Conservation (phyloP, 2,797 vertebrate genomes). For the Garrulus glandarius region DNA sequence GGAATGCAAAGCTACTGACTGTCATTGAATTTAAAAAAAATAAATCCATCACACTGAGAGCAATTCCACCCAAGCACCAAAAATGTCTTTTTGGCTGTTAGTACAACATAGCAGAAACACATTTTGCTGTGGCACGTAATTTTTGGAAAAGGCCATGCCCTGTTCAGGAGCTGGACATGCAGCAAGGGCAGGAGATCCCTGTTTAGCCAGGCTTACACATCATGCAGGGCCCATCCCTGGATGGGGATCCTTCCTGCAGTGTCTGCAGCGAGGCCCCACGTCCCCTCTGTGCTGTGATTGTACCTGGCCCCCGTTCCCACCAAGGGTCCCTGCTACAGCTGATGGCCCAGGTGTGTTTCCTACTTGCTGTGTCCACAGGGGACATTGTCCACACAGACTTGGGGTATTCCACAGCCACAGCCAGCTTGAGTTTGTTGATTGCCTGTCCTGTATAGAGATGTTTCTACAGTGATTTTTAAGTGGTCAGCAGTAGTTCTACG, state of each 20-base stretch:
- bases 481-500: not conserved
- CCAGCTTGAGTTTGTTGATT: not conserved
- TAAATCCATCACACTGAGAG: not conserved
- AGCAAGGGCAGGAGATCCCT: not conserved
- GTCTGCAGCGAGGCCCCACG: rapidly evolving
- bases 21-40: not conserved
- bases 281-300: not conserved
- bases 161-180: not conserved
- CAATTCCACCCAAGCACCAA: not conserved
- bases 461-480: not conserved
- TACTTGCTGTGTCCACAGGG: not conserved
- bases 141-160: not conserved
- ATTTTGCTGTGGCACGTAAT: not conserved
- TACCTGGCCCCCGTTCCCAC: not conserved
- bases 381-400: not conserved
- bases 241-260: not conserved
- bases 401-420: not conserved
- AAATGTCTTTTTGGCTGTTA: not conserved
- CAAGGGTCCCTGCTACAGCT: not conserved
- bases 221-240: not conserved
- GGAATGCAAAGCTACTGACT: not conserved
- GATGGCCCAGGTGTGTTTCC: not conserved
- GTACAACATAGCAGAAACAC: not conserved
- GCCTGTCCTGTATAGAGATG: not conserved
- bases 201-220: not conserved